Evolutionary conservation across 1,140 invertebrate species (phyloP).

Genomic region (Drosophila willistoni): DNA sequence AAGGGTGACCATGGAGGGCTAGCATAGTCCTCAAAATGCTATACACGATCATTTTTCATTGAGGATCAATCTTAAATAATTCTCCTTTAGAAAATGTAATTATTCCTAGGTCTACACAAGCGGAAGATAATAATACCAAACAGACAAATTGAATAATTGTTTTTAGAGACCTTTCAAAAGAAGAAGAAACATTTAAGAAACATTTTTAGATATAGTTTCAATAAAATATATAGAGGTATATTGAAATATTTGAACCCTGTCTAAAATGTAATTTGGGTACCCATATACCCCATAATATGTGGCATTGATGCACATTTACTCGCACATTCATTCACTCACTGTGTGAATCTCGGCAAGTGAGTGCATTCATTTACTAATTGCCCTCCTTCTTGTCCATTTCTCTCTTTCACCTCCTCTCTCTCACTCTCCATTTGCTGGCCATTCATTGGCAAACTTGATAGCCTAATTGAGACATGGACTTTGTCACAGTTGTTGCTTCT

Average conservation of each 20-base stretch:
- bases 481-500: constrained; percentile 69
- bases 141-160: too few species aligned
- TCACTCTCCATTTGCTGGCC: constrained; percentile 25
- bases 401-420: not conserved
- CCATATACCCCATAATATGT: not conserved
- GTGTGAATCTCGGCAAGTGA: constrained; percentile 21
- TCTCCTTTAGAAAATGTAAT: too few species aligned
- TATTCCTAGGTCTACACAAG: too few species aligned
- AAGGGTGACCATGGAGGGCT: not conserved
- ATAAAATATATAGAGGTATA: too few species aligned
- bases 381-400: constrained; percentile 22
- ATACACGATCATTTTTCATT: too few species aligned
- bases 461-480: constrained; percentile 80
- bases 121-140: too few species aligned
- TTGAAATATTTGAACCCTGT: not conserved
- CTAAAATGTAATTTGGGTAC: not conserved
- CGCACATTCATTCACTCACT: constrained; percentile 11
- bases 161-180: too few species aligned
- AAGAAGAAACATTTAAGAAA: too few species aligned
- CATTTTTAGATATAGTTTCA: too few species aligned
- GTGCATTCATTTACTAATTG: constrained; percentile 69
- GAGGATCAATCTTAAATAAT: too few species aligned
- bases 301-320: not conserved
- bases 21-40: not conserved
- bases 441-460: constrained; percentile 55